Conservation (phyloP, 2,888 invertebrate genomes). For the Cyclophora albipunctata region DNA sequence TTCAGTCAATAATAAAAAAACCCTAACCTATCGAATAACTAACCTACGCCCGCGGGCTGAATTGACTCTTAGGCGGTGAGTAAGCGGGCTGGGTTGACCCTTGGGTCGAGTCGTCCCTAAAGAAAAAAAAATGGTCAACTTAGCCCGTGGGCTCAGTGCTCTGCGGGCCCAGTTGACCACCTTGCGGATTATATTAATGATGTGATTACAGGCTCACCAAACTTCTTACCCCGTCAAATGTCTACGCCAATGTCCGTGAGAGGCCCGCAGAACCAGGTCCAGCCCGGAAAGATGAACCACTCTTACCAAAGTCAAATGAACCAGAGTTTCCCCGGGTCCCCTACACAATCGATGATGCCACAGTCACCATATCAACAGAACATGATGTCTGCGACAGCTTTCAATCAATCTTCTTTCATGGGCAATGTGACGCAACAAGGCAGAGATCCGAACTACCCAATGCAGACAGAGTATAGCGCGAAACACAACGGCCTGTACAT, state of each 20-base stretch:
- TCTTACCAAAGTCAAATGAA: slow-evolving; percentile 52
- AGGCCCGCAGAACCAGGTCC: slow-evolving; percentile 50
- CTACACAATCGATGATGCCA: slow-evolving; percentile 44
- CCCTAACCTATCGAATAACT: too few relatives aligned
- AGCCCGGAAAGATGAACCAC: slow-evolving; percentile 46
- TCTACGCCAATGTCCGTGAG: slow-evolving; percentile 65
- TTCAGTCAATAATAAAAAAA: too few relatives aligned
- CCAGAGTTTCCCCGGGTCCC: slow-evolving; percentile 48
- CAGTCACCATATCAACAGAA: slow-evolving; percentile 54
- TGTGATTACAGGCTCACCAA: slow-evolving; percentile 49
- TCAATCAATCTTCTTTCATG: slow-evolving; percentile 55
- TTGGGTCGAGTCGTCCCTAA: too few relatives aligned
- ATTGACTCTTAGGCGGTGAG: too few relatives aligned
- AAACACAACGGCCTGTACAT: slow-evolving; percentile 96
- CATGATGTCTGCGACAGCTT: slow-evolving; percentile 45
- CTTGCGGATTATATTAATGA: background rate
- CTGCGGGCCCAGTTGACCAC: too few relatives aligned
- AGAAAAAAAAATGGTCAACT: too few relatives aligned
- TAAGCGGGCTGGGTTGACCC: too few relatives aligned
- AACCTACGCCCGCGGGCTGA: too few relatives aligned
- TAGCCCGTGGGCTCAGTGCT: too few relatives aligned
- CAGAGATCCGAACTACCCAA: slow-evolving; percentile 49
- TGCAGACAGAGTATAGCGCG: slow-evolving; percentile 74
- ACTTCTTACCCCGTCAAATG: slow-evolving; percentile 66
- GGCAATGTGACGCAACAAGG: slow-evolving; percentile 56